Evolutionary conservation across 2,888 invertebrate species (phyloP), one percentile per base, ranked within the genome.

Genomic region (Thera britannica): DNA sequence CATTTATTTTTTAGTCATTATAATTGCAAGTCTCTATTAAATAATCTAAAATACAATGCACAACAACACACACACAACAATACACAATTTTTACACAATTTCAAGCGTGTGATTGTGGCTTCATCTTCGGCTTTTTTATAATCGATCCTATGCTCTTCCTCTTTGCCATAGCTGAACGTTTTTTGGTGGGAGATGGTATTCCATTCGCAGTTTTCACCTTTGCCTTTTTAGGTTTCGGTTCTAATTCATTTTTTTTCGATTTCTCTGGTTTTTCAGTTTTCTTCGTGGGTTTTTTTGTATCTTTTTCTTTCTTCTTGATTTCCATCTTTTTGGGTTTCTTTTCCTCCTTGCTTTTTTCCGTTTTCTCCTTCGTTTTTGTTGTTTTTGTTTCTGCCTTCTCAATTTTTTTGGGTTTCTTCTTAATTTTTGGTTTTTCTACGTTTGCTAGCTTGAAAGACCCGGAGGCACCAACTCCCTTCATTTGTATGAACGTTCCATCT

Each of bases 51-150:
- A 23, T 23, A 23, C 23, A 23, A 23, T 23, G 1, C 23, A 23
- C 23, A 23, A 23, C 23, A 23, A 23, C 23, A 23, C 23, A 23
- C 23, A 23, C 23, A 23, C 23, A 23, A 23, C 23, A 23, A 23
- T 23, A 23, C 23, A 23, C 23, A 23, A 23, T 23, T 23, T 23
- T 23, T 23, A 23, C 23, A 23, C 5, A 35, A 36, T 52, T 49
- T 51, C 8, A 64, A 23, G 34, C 12, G 55, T 48, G 12, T 55
- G 49, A 55, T 59, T 81, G 87, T 0, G 92, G 92, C 35, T 87
- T 91, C 92, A 93, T 92, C 82, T 88, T 91, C 0, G 92, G 92
- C 9, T 87, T 81, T 78, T 91, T 92, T 46, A 90, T 89, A 0
- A 92, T 90, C 0, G 89, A 86, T 0, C 91, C 91, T 0, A 90